Conservation (phyloP, 2,797 vertebrate species). For the Enteromius anoplus region DNA sequence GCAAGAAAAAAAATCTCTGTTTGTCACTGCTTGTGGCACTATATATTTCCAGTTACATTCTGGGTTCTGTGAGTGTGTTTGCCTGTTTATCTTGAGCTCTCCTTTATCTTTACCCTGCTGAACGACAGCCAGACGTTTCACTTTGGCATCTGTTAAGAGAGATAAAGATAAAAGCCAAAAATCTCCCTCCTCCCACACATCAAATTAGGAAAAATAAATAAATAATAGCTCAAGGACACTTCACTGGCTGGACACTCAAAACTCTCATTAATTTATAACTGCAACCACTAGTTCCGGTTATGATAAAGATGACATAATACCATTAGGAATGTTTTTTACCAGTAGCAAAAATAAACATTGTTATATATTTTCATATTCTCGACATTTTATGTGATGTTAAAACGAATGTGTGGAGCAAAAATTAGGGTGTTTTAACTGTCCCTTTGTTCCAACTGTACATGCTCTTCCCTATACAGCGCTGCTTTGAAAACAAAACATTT, state of each 20-base stretch:
- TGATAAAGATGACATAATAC: not conserved
- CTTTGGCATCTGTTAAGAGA: conserved; percentile 34
- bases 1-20: not conserved
- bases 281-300: not conserved
- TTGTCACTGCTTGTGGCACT: not conserved
- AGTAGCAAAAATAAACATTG: not conserved
- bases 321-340: not conserved
- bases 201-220: conserved; percentile 11
- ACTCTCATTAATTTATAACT: conserved; percentile 26
- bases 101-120: conserved; percentile 27
- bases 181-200: conserved; percentile 17
- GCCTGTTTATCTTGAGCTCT: not conserved
- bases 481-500: not conserved
- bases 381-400: not conserved
- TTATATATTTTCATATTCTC: not conserved
- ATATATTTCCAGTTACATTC: not conserved
- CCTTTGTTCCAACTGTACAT: not conserved
- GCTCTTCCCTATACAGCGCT: too few relatives aligned
- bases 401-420: not conserved
- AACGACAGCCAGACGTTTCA: conserved; percentile 33
- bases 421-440: not conserved
- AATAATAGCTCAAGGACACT: conserved; percentile 5
- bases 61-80: conserved; percentile 7
- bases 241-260: conserved; percentile 8
- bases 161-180: conserved; percentile 25